Evolutionary conservation across 2,797 vertebrate species (phyloP), one percentile per base, ranked within the genome.

Genomic region (Typhlichthys subterraneus): DNA sequence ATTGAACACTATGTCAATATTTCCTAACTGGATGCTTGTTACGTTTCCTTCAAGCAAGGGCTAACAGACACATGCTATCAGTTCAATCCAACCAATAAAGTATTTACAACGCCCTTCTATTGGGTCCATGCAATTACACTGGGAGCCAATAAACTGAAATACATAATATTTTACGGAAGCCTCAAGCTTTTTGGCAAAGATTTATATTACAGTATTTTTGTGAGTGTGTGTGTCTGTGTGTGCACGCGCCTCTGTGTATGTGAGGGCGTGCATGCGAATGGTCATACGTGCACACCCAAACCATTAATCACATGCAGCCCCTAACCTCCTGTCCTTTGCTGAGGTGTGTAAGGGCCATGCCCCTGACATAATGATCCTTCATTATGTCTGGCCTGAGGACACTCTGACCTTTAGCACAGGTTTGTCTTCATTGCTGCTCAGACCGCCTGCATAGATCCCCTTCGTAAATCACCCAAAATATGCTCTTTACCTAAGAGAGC

Each of bases 321-420:
- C 72, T 75, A 68, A 79, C 79, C 75, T 75, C 65, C 45, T 78
- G 70, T 67, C 72, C 68, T 73, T 64, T 51, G 2, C 57, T 64
- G 57, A 64, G 33, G 68, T 81, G 65, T 65, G 58, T 51, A 66
- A 69, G 64, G 45, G 60, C 45, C 11, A 61, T 73, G 63, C 67
- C 70, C 79, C 66, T 67, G 70, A 50, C 59, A 33, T 84, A 76
- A 80, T 77, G 57, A 80, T 77, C 75, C 63, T 19, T 77, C 70
- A 67, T 84, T 73, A 81, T 54, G 48, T 52, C 54, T 12, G 46
- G 38, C 65, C 63, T 75, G 13, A 66, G 73, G 76, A 85, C 86
- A 45, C 72, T 71, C 65, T 82, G 84, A 83, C 87, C 82, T 81
- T 85, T 72, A 65, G 60, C 10, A 13, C 51, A 42, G 69, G 69